Conservation (phyloP, 1,140 invertebrate genomes). For the Ceratitis capitata region DNA sequence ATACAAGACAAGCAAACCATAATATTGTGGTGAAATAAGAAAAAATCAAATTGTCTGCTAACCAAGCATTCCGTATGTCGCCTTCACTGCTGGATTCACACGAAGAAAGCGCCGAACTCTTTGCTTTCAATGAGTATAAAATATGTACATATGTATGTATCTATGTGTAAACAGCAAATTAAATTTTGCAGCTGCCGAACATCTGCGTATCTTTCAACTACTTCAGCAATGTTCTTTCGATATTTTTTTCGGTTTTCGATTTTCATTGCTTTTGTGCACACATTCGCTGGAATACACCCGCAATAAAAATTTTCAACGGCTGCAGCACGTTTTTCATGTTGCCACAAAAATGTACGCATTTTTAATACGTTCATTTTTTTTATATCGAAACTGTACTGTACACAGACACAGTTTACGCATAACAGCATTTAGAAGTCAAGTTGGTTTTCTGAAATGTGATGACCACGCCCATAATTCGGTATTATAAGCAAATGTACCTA, state of each 20-base stretch:
- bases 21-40: no score
- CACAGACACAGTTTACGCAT: no score
- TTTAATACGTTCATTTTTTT: no score
- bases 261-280: neutral
- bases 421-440: no score
- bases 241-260: conserved; percentile 9
- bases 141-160: no score
- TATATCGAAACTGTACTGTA: no score
- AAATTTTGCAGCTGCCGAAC: conserved; percentile 36
- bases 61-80: neutral
- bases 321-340: neutral
- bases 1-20: neutral
- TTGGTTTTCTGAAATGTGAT: no score
- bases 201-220: conserved; percentile 25
- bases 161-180: neutral
- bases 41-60: neutral
- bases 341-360: neutral
- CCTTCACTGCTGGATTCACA: no score
- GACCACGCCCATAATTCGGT: no score
- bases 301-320: neutral
- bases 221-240: neutral
- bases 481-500: no score
- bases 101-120: neutral
- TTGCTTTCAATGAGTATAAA: neutral
- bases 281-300: neutral